A percentile compares a stretch with the other conserved stretches of the same genome.
phyloP scores from a whole-genome alignment of 2,113 vertebrate species.

The Gallinago jamesoni region DNA sequence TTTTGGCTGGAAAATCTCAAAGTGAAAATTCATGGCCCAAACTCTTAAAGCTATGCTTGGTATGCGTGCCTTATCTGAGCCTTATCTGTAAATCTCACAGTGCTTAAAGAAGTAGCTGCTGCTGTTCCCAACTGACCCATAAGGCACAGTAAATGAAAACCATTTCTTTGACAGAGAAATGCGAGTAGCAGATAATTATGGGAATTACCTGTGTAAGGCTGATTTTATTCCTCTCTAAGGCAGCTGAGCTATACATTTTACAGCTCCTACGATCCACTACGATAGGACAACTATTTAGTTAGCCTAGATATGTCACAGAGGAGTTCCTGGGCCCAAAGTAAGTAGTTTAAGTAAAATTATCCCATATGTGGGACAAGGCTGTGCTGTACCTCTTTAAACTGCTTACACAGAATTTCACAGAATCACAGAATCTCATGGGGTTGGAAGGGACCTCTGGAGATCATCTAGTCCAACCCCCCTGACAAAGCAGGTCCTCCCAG shows the following conservation, averaged over 20 bases:
- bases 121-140: background rate
- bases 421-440: too few species aligned
- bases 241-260: background rate
- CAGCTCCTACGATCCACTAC: background rate
- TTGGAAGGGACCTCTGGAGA: too few species aligned
- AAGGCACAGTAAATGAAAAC: background rate
- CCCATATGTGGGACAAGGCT: background rate
- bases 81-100: background rate
- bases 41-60: background rate
- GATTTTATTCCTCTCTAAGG: slow-evolving; percentile 14
- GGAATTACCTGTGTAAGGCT: background rate
- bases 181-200: background rate
- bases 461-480: too few species aligned
- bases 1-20: background rate
- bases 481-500: too few species aligned
- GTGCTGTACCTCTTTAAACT: background rate
- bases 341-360: background rate
- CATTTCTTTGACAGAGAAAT: background rate
- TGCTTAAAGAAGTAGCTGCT: background rate
- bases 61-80: background rate
- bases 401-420: background rate
- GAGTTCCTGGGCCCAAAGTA: background rate
- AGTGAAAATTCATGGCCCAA: background rate
- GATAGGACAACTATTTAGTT: background rate
- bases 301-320: background rate